These are phyloP conservation scores for Cantharis rustica DNA, from an alignment of 2,888 invertebrate species.

Conservation along the genomic window DNA sequence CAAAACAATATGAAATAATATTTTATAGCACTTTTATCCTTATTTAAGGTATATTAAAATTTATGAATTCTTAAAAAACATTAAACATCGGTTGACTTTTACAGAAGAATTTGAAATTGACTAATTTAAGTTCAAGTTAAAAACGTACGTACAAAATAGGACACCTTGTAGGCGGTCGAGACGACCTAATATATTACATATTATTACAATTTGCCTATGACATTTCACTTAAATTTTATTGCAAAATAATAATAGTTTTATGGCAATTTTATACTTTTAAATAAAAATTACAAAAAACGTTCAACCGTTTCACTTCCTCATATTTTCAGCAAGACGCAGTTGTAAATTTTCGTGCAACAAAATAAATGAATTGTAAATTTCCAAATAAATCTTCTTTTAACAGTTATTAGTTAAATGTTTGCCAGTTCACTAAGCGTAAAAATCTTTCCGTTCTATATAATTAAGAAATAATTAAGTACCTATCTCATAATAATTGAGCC, in stretches of 20 bases:
- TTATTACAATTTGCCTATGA: background rate
- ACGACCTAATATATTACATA: background rate
- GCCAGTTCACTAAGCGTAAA: background rate
- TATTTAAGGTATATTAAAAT: background rate
- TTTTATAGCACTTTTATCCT: background rate
- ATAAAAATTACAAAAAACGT: background rate
- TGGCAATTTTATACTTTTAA: background rate
- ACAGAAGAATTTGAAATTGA: background rate
- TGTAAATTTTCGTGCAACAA: background rate
- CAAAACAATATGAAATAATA: background rate
- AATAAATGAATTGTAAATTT: background rate
- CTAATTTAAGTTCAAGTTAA: background rate
- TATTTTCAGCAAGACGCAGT: background rate
- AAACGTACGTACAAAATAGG: background rate
- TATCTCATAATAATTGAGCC: slow-evolving; percentile 2
- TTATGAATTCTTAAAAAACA: background rate
- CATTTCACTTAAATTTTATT: background rate
- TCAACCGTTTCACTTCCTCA: background rate
- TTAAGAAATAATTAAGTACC: slow-evolving; percentile 2
- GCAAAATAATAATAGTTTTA: background rate
- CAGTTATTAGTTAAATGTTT: background rate
- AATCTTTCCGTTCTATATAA: slow-evolving; percentile 3
- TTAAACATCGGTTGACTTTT: background rate
- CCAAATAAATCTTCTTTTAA: background rate
- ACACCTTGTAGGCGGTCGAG: background rate